These are phyloP conservation scores for Gnatocerus cornutus DNA, from an alignment of 2,888 invertebrate species.

Conservation along the genomic window DNA sequence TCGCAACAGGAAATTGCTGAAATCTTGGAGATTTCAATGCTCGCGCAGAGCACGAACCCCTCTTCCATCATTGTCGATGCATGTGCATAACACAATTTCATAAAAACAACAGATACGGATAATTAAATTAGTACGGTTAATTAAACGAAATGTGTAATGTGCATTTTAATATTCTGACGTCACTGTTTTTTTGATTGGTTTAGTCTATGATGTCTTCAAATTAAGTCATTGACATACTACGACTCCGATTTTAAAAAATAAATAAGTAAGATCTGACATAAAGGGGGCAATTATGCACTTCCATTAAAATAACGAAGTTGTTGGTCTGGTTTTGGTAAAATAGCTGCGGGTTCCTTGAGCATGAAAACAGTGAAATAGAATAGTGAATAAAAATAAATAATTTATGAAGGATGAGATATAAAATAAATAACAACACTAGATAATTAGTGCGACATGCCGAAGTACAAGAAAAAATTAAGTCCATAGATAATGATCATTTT, in stretches of 20 bases:
- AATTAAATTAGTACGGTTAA: constrained; percentile 26
- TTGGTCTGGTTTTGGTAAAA: constrained; percentile 20
- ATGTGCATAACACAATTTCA: constrained; percentile 18
- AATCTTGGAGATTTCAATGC: constrained; percentile 50
- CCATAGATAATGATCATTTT: too few relatives aligned
- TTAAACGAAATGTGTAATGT: constrained; percentile 23
- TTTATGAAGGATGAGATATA: too few relatives aligned
- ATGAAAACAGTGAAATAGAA: background rate
- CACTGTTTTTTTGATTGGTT: background rate
- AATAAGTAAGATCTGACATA: constrained; percentile 17
- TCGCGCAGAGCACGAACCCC: constrained; percentile 47
- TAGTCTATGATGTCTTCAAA: background rate
- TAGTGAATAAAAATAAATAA: too few relatives aligned
- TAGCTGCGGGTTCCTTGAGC: background rate
- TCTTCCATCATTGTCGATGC: background rate
- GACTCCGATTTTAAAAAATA: constrained; percentile 7
- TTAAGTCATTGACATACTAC: constrained; percentile 21
- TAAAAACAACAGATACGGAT: constrained; percentile 19
- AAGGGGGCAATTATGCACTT: constrained; percentile 17
- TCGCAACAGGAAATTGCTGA: constrained; percentile 29
- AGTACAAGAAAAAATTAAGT: too few relatives aligned
- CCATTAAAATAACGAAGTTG: constrained; percentile 7
- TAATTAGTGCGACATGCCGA: too few relatives aligned
- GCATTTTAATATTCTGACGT: constrained; percentile 10
- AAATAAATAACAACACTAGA: too few relatives aligned